Evolutionary conservation across 1,140 invertebrate species (phyloP), one percentile per base, ranked within the genome.

Genomic region (Nymphalis io): DNA sequence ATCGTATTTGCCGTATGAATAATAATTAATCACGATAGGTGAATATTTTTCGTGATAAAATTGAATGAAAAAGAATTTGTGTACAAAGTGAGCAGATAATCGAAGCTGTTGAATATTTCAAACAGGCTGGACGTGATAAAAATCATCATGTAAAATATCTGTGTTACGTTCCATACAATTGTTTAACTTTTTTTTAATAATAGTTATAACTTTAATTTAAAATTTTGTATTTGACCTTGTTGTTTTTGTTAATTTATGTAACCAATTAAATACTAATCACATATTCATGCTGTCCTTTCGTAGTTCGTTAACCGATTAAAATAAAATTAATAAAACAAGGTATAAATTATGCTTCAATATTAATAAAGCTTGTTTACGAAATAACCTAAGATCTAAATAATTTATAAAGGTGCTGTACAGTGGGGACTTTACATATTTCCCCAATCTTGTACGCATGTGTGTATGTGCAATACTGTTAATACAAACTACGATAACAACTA

Each of bases 71-170:
- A 85, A 79, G 76, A 75, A 81, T 85, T 85, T 81, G 82, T 87
- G 74, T 81, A 85, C 83, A 87, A 85, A 87, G 83, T 81, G 82
- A 82, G 76, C 74, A 80, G 82, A 85, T 87, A 86, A 88, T 86
- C 84, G 82, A 84, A 82, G 79, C 79, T 79, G 76, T 86, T 87
- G 85, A 88, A 88, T 88, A 88, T 88, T 88, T 85, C 81, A 86
- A 80, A 80, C 78, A 76, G 68, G 65, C 69, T 74, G 74, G 61
- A 82, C 83, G 83, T 85, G 83, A 87, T 75, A 65, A 72, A 85
- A 85, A 83, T 83, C 67, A 73, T 75, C 68, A 74, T 60, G 64
- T 69, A 73, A 73, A 70, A 70, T 66, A 58, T 61, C 59, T 53
- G 33, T 23, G 42, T 23, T 39, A 38, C 48, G 18, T 13, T 38